Evolutionary conservation across 2,113 vertebrate species (phyloP).

Genomic region (Rhea pennata): DNA sequence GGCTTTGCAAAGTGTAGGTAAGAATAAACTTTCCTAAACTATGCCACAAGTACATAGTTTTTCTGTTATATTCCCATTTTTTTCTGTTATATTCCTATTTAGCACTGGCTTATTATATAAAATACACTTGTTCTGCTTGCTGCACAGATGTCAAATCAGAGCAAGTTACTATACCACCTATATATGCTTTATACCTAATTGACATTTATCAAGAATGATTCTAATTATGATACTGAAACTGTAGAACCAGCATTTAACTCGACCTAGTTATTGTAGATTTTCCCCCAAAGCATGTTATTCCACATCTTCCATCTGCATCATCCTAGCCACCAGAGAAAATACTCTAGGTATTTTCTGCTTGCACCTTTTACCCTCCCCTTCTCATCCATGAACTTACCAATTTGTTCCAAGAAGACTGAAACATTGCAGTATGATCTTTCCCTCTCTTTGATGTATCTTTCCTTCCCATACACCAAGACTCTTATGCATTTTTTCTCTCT

Average conservation of each 20-base stretch:
- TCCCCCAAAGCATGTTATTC: background rate
- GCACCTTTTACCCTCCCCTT: background rate
- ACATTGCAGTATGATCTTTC: background rate
- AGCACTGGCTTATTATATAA: background rate
- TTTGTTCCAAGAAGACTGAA: background rate
- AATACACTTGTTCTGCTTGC: accelerated
- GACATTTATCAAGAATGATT: background rate
- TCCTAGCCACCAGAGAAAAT: background rate
- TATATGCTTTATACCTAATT: background rate
- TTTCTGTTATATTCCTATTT: background rate
- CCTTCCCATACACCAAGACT: background rate
- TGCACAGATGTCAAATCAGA: background rate
- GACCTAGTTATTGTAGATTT: background rate
- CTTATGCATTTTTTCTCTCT: background rate
- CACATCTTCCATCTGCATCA: background rate
- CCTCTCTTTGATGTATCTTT: background rate
- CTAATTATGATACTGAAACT: background rate
- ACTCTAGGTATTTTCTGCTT: background rate
- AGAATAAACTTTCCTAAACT: background rate
- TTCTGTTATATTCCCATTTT: background rate
- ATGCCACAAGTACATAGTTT: background rate
- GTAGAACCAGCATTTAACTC: background rate
- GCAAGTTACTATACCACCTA: background rate
- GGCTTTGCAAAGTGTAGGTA: background rate
- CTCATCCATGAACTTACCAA: background rate